Percentiles rank a stretch among this genome's conserved stretches.
phyloP scores from a whole-genome alignment of 2,797 vertebrate genomes.

The Esox lucius region DNA sequence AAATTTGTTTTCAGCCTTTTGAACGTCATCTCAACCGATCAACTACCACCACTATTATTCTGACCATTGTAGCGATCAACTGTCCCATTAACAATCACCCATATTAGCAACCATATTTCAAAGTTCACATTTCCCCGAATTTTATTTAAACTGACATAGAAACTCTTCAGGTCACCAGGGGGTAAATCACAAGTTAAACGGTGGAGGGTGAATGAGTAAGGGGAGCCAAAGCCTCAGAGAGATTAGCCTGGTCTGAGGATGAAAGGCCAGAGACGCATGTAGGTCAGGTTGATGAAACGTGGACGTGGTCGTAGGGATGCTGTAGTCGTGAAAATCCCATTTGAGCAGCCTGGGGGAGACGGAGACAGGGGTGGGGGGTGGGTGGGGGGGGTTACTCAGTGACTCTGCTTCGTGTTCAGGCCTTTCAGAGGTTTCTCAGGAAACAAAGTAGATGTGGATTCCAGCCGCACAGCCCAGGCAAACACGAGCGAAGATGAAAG shows the following conservation, averaged over 20 bases:
- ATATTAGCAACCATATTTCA: too few species aligned
- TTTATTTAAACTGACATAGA: too few species aligned
- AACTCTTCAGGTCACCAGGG: background rate
- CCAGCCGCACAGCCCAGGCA: conserved; percentile 17
- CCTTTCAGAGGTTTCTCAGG: conserved; percentile 12
- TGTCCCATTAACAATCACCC: too few species aligned
- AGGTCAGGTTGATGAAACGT: conserved; percentile 22
- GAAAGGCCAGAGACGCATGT: conserved; percentile 36
- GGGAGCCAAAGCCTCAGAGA: conserved; percentile 24
- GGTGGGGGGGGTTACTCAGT: background rate
- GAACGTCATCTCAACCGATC: too few species aligned
- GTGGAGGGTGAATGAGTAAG: conserved; percentile 10
- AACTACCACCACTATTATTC: too few species aligned
- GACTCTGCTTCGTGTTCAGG: conserved; percentile 23
- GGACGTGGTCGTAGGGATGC: background rate
- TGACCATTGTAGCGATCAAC: too few species aligned
- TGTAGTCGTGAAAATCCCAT: conserved; percentile 53
- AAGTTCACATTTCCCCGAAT: background rate
- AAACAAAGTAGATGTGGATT: conserved; percentile 21
- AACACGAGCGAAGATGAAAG: conserved; percentile 51
- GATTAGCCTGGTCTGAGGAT: conserved; percentile 43
- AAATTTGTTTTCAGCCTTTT: too few species aligned
- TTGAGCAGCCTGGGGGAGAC: conserved; percentile 28
- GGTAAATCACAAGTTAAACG: conserved; percentile 14
- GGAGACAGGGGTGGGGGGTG: too few species aligned